These are phyloP conservation scores for Triplophysa siluroides DNA, from an alignment of 2,113 vertebrate genomes.

Conservation along the genomic window DNA sequence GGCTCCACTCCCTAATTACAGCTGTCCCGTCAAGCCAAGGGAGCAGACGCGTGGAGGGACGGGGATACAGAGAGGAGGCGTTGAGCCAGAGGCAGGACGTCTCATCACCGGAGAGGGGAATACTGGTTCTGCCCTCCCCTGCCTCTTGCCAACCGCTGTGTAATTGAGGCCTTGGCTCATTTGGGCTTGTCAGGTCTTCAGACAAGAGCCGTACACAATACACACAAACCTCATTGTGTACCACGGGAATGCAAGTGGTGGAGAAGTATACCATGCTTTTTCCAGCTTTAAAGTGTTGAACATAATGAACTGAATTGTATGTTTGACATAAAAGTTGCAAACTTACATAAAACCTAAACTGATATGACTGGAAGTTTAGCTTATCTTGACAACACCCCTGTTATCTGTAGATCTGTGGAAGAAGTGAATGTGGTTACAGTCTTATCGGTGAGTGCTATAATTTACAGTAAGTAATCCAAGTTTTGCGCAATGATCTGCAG, in stretches of 20 bases:
- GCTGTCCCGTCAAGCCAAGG: slow-evolving; percentile 30
- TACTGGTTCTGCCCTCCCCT: not conserved
- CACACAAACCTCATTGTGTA: not conserved
- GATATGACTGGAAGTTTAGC: no score
- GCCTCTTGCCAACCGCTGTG: not conserved
- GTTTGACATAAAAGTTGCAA: no score
- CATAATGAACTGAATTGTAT: no score
- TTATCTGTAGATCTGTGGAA: no score
- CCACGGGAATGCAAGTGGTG: not conserved
- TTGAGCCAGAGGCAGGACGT: slow-evolving; percentile 1
- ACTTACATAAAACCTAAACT: no score
- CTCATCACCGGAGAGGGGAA: slow-evolving; percentile 12
- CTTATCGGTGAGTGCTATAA: no score
- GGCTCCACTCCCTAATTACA: slow-evolving; percentile 41
- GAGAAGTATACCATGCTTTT: no score
- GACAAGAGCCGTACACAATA: not conserved
- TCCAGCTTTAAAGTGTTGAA: no score
- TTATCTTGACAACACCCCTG: no score
- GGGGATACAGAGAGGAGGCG: slow-evolving; percentile 21
- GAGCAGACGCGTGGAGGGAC: slow-evolving; percentile 26
- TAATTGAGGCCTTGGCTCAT: slow-evolving; percentile 13
- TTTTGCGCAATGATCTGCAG: no score
- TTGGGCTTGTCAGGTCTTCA: slow-evolving; percentile 5
- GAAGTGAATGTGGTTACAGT: no score
- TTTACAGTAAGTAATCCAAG: no score